phyloP scores from a whole-genome alignment of 2,113 vertebrate genomes.

The Saimiri boliviensis region DNA sequence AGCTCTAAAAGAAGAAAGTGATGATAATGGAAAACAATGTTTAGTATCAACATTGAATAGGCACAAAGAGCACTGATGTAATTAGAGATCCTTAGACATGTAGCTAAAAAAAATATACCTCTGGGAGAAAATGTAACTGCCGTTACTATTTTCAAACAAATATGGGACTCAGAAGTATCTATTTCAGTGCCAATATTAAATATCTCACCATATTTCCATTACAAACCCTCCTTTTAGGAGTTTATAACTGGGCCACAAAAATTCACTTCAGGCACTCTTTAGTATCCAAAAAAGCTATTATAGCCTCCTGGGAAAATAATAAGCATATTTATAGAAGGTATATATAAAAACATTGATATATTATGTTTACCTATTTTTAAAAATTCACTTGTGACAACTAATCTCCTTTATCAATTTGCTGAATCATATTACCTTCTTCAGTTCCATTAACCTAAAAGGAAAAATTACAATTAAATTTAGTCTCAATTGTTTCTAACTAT shows the following conservation, averaged over 20 bases:
- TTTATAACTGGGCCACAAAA: constrained; percentile 71
- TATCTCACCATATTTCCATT: constrained; percentile 66
- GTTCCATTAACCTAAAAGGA: constrained; percentile 73
- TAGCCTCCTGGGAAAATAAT: constrained; percentile 62
- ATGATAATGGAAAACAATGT: constrained; percentile 55
- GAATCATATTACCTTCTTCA: constrained; percentile 66
- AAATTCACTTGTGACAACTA: constrained; percentile 66
- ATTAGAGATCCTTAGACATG: constrained; percentile 60
- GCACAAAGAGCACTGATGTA: constrained; percentile 25
- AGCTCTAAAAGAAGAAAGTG: constrained; percentile 60
- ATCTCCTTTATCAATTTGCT: constrained; percentile 68
- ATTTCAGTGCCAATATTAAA: constrained; percentile 65
- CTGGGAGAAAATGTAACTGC: constrained; percentile 54
- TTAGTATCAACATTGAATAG: constrained; percentile 28
- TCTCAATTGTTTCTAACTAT: constrained; percentile 63
- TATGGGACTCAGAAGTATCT: constrained; percentile 44
- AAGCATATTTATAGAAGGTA: constrained; percentile 69
- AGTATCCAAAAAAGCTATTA: constrained; percentile 71
- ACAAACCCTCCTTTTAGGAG: constrained; percentile 59
- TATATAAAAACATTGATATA: constrained; percentile 65
- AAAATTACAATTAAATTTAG: constrained; percentile 68
- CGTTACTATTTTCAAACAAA: constrained; percentile 73
- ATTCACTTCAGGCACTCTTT: constrained; percentile 58
- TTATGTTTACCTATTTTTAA: constrained; percentile 69
- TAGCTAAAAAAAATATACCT: constrained; percentile 64